Percentiles rank a stretch among this genome's conserved stretches.
These are phyloP conservation scores for Mola mola DNA, from an alignment of 2,113 vertebrate species.

Conservation along the genomic window DNA sequence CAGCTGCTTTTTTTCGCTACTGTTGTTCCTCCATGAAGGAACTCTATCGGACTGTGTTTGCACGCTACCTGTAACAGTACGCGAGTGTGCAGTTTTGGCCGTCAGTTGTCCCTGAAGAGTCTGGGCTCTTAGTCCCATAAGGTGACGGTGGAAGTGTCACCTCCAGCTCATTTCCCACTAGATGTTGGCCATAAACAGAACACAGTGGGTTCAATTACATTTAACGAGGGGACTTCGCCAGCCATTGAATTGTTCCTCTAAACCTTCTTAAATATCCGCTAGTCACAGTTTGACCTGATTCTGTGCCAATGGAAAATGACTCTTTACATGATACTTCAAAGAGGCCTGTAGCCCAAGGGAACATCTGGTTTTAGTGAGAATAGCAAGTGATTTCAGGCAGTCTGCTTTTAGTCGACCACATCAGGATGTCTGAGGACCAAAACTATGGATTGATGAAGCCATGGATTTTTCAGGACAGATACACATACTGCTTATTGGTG, in stretches of 20 bases:
- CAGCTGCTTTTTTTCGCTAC: constrained; percentile 46
- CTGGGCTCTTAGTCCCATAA: constrained; percentile 4
- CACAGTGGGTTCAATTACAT: too few relatives aligned
- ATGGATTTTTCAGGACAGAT: too few relatives aligned
- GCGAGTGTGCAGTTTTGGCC: background rate
- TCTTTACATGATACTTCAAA: constrained; percentile 44
- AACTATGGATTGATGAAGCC: too few relatives aligned
- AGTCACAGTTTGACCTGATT: constrained; percentile 50
- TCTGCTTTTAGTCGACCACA: too few relatives aligned
- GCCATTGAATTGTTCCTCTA: constrained; percentile 18
- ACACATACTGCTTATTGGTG: too few relatives aligned
- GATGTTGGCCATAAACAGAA: too few relatives aligned
- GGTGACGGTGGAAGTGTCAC: constrained; percentile 21
- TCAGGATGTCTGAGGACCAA: too few relatives aligned
- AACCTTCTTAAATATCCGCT: constrained; percentile 19
- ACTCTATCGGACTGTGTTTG: constrained; percentile 28
- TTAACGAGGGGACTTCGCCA: too few relatives aligned
- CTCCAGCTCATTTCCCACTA: background rate
- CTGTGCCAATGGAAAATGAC: constrained; percentile 39
- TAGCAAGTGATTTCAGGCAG: too few relatives aligned
- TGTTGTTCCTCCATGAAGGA: constrained; percentile 18
- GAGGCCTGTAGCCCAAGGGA: constrained; percentile 13
- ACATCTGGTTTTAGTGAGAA: background rate
- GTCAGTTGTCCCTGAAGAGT: constrained; percentile 6
- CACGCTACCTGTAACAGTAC: background rate